Percentiles rank a stretch among this genome's conserved stretches.
Conservation (phyloP, 2,888 invertebrate genomes). For the Mimachlamys varia region DNA sequence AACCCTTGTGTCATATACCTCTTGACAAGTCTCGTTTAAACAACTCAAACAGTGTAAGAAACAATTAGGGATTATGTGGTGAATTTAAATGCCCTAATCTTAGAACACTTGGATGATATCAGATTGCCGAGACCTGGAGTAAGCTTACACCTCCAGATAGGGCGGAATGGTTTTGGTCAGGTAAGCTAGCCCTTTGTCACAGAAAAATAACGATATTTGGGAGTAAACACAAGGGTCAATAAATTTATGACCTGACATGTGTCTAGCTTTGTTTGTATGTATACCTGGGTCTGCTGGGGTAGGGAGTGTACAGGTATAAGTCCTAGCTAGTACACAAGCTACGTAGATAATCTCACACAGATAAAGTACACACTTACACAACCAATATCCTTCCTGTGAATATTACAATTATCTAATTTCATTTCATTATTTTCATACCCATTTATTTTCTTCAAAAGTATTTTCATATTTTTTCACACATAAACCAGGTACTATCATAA, state of each 20-base stretch:
- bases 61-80: conserved; percentile 23
- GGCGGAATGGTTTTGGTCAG: not conserved
- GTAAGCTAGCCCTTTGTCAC: not conserved
- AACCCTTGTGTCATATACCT: not conserved
- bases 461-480: not conserved
- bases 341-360: not conserved
- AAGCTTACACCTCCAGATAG: not conserved
- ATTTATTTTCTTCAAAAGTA: not conserved
- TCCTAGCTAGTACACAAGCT: not conserved
- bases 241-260: conserved; percentile 21
- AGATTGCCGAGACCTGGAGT: not conserved
- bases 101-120: not conserved
- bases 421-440: not conserved
- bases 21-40: conserved; percentile 2
- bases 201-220: not conserved
- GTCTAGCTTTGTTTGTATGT: not conserved
- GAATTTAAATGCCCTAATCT: conserved; percentile 32
- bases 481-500: no score
- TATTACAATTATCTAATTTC: not conserved
- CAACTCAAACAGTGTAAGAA: not conserved
- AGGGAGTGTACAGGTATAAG: not conserved
- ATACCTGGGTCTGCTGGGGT: not conserved
- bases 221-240: not conserved
- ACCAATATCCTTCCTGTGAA: not conserved
- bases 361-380: not conserved